Evolutionary conservation across 2,113 vertebrate species (phyloP).

Genomic region (Fulica atra): DNA sequence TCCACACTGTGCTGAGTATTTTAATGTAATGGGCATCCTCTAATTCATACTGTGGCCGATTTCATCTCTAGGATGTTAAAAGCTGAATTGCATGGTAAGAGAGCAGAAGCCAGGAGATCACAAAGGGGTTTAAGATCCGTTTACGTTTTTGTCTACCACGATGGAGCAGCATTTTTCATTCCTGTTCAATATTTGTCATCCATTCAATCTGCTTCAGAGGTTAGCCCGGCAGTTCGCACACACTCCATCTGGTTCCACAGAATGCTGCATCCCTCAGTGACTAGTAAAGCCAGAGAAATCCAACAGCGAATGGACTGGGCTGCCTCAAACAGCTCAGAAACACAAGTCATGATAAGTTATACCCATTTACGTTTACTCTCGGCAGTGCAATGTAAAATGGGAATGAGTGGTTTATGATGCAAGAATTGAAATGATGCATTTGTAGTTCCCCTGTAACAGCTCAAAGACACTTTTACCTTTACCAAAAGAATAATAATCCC

Average conservation of each 20-base stretch:
- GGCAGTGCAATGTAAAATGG: not conserved
- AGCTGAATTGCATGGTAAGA: not conserved
- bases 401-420: not conserved
- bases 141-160: slow-evolving; percentile 24
- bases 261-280: slow-evolving; percentile 3
- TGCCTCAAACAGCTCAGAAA: not conserved
- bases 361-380: not conserved
- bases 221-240: not conserved
- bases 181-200: slow-evolving; percentile 19
- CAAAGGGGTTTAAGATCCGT: not conserved
- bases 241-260: slow-evolving; percentile 30
- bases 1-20: not conserved
- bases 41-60: not conserved
- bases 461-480: not conserved
- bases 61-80: not conserved
- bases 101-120: not conserved
- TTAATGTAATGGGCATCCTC: not conserved
- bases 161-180: not conserved
- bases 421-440: not conserved
- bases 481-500: not conserved
- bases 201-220: slow-evolving; percentile 33
- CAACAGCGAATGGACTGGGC: not conserved
- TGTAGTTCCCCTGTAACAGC: not conserved
- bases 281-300: slow-evolving; percentile 31
- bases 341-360: not conserved